Evolutionary conservation across 2,888 invertebrate genomes (phyloP), one percentile per base, ranked within the genome.

Genomic region (Aethes cnicana): DNA sequence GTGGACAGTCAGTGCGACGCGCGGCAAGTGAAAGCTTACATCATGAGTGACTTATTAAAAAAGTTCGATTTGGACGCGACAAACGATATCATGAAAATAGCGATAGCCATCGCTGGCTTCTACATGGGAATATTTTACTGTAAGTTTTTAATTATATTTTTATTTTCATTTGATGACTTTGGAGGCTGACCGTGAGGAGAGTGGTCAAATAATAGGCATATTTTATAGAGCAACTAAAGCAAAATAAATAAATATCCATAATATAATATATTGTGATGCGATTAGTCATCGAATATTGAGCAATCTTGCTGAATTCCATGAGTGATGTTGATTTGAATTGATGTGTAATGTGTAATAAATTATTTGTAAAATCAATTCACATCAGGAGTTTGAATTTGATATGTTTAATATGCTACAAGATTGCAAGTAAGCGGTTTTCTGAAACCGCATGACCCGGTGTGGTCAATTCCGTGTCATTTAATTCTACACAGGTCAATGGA

Each of bases 11-110:
- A 85, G 82, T 89, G 87, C 56, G 77, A 67, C 56, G 79, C 80
- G 54, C 61, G 81, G 57, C 75, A 77, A 41, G 76, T 81, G 61
- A 87, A 82, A 72, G 77, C 81, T 57, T 84, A 79, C 83, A 86
- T 87, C 71, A 88, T 88, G 88, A 88, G 88, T 81, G 86, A 87
- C 64, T 58, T 87, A 37, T 69, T 86, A 68, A 84, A 83, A 67
- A 87, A 79, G 59, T 80, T 86, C 35, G 79, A 86, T 61, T 69
- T 77, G 33, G 82, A 85, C 26, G 74, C 77, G 1, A 79, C 77
- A 12, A 84, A 80, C 59, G 86, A 87, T 65, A 72, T 81, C 54
- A 78, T 84, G 23, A 81, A 87, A 60, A 63, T 84, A 14, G 73
- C 74, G 2, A 69, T 84, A 3, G 81, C 79, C 1, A 69, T 84